Evolutionary conservation across 1,140 invertebrate genomes (phyloP).

Genomic region (Oryzaephilus surinamensis): DNA sequence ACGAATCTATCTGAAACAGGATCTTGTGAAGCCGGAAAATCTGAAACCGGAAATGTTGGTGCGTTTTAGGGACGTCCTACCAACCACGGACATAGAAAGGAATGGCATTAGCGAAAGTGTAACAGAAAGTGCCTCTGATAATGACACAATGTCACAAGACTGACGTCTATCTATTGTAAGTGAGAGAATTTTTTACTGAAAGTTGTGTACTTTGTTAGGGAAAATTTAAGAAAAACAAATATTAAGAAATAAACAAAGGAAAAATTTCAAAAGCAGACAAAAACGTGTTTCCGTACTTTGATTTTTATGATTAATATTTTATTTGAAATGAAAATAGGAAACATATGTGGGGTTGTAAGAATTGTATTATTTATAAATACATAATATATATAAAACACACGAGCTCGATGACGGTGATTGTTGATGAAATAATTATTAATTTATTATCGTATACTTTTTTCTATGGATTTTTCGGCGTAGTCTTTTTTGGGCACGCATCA

Average conservation of each 20-base stretch:
- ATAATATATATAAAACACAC: too few species aligned
- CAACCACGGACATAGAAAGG: slow-evolving; percentile 22
- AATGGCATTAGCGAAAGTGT: slow-evolving; percentile 23
- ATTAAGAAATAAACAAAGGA: slow-evolving; percentile 1
- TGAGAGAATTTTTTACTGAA: slow-evolving; percentile 31
- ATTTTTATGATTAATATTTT: too few species aligned
- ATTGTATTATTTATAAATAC: slow-evolving; percentile 17
- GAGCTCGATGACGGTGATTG: slow-evolving; percentile 34
- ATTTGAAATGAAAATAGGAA: not conserved
- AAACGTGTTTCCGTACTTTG: slow-evolving; percentile 4
- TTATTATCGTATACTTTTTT: slow-evolving; percentile 13
- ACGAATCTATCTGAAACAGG: slow-evolving; percentile 42
- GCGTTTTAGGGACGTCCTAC: slow-evolving; percentile 35
- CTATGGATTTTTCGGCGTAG: slow-evolving; percentile 17
- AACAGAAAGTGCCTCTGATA: slow-evolving; percentile 30
- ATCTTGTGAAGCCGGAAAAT: slow-evolving; percentile 44
- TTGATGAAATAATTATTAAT: slow-evolving; percentile 31
- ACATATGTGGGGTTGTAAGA: slow-evolving; percentile 27
- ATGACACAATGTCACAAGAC: slow-evolving; percentile 34
- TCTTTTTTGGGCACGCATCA: slow-evolving; percentile 25
- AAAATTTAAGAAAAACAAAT: too few species aligned
- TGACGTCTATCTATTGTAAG: slow-evolving; percentile 33
- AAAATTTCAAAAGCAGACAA: slow-evolving; percentile 8
- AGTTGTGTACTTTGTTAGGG: slow-evolving; percentile 9
- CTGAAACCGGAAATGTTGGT: slow-evolving; percentile 40